These are phyloP conservation scores for Phrynocephalus vlangalii DNA, from an alignment of 2,797 vertebrate genomes.

Conservation along the genomic window DNA sequence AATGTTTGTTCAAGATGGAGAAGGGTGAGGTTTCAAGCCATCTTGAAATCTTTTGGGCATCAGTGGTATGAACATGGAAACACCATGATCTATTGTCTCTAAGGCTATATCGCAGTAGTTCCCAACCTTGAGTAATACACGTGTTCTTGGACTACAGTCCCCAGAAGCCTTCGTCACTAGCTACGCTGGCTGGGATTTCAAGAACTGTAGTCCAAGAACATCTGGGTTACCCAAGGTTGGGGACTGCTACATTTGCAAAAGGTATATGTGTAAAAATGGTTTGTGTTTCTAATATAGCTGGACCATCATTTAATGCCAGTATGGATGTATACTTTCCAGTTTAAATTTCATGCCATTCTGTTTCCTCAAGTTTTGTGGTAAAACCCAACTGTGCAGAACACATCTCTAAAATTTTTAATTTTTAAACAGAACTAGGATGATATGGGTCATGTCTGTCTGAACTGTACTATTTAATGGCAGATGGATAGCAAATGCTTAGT, in stretches of 20 bases:
- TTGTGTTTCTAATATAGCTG: neutral
- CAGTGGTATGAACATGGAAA: neutral
- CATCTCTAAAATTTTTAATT: neutral
- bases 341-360: neutral
- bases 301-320: neutral
- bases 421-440: neutral
- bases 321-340: neutral
- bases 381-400: neutral
- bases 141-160: too few species aligned
- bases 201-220: too few species aligned
- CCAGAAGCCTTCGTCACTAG: too few species aligned
- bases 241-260: too few species aligned
- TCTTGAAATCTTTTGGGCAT: constrained; percentile 4
- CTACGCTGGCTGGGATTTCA: too few species aligned
- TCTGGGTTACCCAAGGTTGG: too few species aligned
- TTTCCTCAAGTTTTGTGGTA: neutral
- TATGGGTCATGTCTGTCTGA: neutral
- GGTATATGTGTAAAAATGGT: neutral
- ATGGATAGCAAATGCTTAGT: neutral
- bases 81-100: neutral
- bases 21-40: too few species aligned
- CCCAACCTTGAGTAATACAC: too few species aligned
- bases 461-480: neutral
- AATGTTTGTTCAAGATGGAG: constrained; percentile 1
- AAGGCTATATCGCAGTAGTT: neutral